phyloP scores from a whole-genome alignment of 1,140 invertebrate species.

The Leguminivora glycinivorella region DNA sequence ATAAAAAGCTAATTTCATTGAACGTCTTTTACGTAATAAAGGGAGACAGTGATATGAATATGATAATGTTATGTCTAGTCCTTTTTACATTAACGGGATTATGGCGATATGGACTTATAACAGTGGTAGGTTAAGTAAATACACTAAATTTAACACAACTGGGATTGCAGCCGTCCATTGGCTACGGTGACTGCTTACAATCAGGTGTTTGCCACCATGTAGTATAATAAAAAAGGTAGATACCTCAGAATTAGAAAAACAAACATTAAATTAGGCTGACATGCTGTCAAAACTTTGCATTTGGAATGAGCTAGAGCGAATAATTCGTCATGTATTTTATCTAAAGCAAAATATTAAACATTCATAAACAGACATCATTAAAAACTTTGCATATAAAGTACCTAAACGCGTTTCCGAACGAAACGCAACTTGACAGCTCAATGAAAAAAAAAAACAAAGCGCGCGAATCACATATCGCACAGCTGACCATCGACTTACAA shows the following conservation, averaged over 20 bases:
- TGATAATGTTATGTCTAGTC: not conserved
- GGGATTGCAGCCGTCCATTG: too few relatives aligned
- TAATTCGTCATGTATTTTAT: too few relatives aligned
- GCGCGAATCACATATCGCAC: constrained; percentile 29
- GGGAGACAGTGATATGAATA: not conserved
- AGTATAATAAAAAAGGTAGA: too few relatives aligned
- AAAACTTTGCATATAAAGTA: not conserved
- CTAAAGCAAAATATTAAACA: too few relatives aligned
- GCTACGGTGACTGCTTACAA: too few relatives aligned
- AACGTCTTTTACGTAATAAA: constrained; percentile 17
- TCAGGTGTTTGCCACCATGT: too few relatives aligned
- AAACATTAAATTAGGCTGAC: too few relatives aligned
- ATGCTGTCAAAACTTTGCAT: too few relatives aligned
- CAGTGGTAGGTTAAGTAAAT: not conserved
- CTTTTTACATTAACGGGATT: not conserved
- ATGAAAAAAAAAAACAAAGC: constrained; percentile 30
- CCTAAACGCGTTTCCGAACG: constrained; percentile 29
- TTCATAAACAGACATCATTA: not conserved
- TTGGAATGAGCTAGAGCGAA: too few relatives aligned
- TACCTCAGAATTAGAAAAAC: too few relatives aligned
- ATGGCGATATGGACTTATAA: not conserved
- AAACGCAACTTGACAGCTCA: constrained; percentile 22
- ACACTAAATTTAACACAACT: too few relatives aligned
- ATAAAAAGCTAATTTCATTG: constrained; percentile 16
- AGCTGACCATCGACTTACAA: too few relatives aligned